These are phyloP conservation scores for Sweltsa coloradensis DNA, from an alignment of 1,140 invertebrate genomes.

Conservation along the genomic window DNA sequence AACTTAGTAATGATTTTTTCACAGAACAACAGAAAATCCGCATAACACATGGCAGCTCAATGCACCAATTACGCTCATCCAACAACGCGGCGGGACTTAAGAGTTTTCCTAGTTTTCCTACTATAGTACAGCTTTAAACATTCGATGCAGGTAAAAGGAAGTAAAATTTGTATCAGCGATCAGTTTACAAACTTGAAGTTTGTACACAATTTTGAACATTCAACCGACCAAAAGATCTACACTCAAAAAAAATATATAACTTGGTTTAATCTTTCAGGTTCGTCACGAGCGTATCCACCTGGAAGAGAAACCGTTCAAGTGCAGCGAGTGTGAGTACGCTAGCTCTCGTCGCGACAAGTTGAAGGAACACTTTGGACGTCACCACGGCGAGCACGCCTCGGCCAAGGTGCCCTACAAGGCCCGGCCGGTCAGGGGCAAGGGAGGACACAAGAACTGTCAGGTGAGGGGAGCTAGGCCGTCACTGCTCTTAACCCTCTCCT, in stretches of 20 bases:
- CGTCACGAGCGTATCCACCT: constrained; percentile 50
- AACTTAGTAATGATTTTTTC: too few species aligned
- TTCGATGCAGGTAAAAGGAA: too few species aligned
- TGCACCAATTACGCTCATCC: too few species aligned
- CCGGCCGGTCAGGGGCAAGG: constrained; percentile 24
- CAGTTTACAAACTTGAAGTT: neutral
- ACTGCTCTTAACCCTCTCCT: neutral
- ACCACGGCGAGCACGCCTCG: constrained; percentile 41
- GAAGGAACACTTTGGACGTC: constrained; percentile 49
- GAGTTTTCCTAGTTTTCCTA: too few species aligned
- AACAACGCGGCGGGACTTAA: too few species aligned
- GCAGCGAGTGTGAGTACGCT: constrained; percentile 49
- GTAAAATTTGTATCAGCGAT: too few species aligned
- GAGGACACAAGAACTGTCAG: constrained; percentile 7
- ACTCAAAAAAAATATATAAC: neutral
- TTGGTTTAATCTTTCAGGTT: constrained; percentile 14
- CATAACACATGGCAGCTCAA: too few species aligned
- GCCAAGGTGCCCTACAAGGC: constrained; percentile 39
- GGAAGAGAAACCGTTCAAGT: constrained; percentile 43
- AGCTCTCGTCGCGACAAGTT: constrained; percentile 52
- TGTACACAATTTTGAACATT: neutral
- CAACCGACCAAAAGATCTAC: too few species aligned
- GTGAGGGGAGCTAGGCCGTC: neutral
- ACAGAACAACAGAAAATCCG: too few species aligned
- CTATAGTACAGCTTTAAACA: too few species aligned